Percentiles rank a stretch among this genome's conserved stretches.
phyloP scores from a whole-genome alignment of 2,888 invertebrate genomes.

The Sialis fuliginosa region DNA sequence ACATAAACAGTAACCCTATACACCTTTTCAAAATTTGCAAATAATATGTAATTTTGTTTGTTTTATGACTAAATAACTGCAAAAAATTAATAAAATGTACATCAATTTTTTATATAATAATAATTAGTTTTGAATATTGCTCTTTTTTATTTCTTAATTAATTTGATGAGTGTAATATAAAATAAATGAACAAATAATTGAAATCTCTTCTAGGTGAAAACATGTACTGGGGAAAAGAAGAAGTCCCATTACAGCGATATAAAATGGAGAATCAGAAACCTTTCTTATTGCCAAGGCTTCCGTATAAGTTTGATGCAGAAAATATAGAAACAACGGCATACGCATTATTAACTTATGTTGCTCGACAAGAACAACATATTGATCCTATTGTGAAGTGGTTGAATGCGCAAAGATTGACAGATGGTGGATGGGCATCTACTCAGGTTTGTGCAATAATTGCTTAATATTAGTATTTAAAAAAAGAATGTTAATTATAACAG shows the following conservation, averaged over 20 bases:
- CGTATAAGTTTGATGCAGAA: constrained; percentile 75
- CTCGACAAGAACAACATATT: constrained; percentile 61
- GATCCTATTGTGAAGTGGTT: constrained; percentile 84
- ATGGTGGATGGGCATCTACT: constrained; percentile 79
- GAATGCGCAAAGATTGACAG: constrained; percentile 68
- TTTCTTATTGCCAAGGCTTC: constrained; percentile 71
- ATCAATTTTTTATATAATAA: neutral
- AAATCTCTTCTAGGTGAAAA: constrained; percentile 38
- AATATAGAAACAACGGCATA: constrained; percentile 90
- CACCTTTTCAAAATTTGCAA: no score
- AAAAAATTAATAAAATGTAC: no score
- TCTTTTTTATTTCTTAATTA: neutral
- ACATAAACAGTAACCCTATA: no score
- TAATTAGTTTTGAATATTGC: neutral
- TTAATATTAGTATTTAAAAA: constrained; percentile 1
- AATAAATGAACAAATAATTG: constrained; percentile 6
- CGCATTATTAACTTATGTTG: constrained; percentile 75
- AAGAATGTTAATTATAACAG: neutral
- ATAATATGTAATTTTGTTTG: no score
- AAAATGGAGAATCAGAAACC: constrained; percentile 85
- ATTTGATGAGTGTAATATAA: neutral
- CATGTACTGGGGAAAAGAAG: constrained; percentile 70
- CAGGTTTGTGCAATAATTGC: constrained; percentile 28
- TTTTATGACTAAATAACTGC: no score
- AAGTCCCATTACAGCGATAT: constrained; percentile 61